Evolutionary conservation across 2,113 vertebrate genomes (phyloP).

Genomic region (Microtus ochrogaster): DNA sequence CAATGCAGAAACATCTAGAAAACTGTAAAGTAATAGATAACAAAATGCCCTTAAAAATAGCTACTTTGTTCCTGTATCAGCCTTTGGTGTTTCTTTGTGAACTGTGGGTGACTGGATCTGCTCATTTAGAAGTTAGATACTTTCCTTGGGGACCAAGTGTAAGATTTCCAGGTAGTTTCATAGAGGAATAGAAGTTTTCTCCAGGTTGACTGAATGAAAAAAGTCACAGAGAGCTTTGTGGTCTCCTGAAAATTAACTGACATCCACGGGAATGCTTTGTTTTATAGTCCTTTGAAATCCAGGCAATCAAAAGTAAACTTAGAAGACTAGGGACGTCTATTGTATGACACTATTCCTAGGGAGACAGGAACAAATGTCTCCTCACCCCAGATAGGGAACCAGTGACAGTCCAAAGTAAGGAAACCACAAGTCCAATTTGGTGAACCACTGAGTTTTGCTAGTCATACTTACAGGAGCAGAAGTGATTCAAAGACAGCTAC

Average conservation of each 20-base stretch:
- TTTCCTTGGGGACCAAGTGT: neutral
- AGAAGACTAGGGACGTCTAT: neutral
- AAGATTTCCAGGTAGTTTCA: neutral
- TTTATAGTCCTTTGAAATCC: neutral
- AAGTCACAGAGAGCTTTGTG: neutral
- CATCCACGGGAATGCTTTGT: conserved; percentile 16
- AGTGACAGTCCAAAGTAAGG: neutral
- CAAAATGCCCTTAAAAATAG: conserved; percentile 1
- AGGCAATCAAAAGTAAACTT: neutral
- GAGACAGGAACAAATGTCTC: too few relatives aligned
- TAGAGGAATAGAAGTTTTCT: neutral
- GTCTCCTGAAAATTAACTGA: conserved; percentile 8
- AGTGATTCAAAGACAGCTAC: neutral
- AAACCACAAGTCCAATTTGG: neutral
- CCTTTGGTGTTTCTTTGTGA: neutral
- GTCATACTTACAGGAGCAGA: neutral
- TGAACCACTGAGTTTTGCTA: neutral
- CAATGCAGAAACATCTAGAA: neutral
- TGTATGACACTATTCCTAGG: neutral
- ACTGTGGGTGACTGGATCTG: neutral
- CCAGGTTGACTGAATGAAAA: neutral
- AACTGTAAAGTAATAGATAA: neutral
- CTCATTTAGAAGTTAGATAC: neutral
- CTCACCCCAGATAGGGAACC: neutral
- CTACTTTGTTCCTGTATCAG: neutral